Base-by-base conservation (phyloP, 2,797 vertebrate genomes). In the Esox masquinongy region DNA sequence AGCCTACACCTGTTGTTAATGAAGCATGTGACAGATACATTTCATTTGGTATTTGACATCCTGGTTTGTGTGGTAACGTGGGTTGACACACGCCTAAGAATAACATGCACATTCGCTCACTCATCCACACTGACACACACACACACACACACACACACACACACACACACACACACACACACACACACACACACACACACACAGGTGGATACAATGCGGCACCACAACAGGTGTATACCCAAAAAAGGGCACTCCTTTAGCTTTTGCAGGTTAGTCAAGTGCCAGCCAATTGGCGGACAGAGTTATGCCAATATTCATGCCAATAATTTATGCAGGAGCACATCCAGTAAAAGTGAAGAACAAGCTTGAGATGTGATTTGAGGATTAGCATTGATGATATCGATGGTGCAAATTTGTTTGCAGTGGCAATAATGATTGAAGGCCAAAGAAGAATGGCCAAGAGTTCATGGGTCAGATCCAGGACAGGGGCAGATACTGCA, bases 361-460 rank as follows among this genome's bases (percentile, higher is more conserved):
- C 70, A 75, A 75, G 69, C 70, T 76, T 47, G 70, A 47, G 66
- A 73, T 77, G 70, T 81, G 79, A 86, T 84, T 83, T 75, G 73
- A 49, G 68, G 76, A 84, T 79, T 8, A 56, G 56, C 70, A 76
- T 26, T 73, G 26, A 80, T 80, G 68, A 77, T 79, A 79, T 66
- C 61, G 71, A 26, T 15, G 71, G 63, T 31, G 68, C 70, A 69
- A 76, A 78, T 67, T 51, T 74, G 59, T 76, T 76, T 76, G 68
- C 70, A 74, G 29, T 15, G 53, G 53, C 39, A 67, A 75, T 74
- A 78, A 81, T 77, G 2, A 72, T 79, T 82, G 74, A 77, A 63
- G 68, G n/a, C 71, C 31, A 59, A 63, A 69, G 79, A 77, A 72
- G 78, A 79, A 79, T 29, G 66, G 22, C 50, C 34, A 22, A 14